Conservation (phyloP, 2,888 invertebrate genomes). For the Mythimna pallens region DNA sequence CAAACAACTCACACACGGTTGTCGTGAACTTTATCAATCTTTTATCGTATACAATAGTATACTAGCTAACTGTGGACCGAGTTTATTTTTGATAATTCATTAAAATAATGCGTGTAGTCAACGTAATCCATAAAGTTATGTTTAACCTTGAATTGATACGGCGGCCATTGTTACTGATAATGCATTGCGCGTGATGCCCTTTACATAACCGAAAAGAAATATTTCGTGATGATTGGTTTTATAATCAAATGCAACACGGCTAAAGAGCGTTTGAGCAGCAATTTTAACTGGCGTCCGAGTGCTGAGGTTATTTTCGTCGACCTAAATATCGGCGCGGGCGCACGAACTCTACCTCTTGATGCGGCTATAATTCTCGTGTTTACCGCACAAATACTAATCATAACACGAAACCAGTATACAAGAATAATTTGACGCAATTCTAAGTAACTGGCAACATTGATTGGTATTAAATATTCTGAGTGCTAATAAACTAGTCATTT, state of each 20-base stretch:
- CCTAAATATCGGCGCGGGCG: constrained; percentile 87
- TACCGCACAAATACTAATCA: constrained; percentile 60
- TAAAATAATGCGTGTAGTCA: constrained; percentile 58
- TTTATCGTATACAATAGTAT: constrained; percentile 73
- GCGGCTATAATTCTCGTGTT: constrained; percentile 72
- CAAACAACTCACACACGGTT: constrained; percentile 78
- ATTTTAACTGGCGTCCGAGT: constrained; percentile 76
- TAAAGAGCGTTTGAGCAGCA: constrained; percentile 58
- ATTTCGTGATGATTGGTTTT: constrained; percentile 19
- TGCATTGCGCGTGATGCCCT: constrained; percentile 41
- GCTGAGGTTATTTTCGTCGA: constrained; percentile 86
- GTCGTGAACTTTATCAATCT: constrained; percentile 79
- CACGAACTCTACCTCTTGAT: constrained; percentile 70
- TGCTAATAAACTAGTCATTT: constrained; percentile 42
- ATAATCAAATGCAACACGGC: constrained; percentile 37
- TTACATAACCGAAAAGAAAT: constrained; percentile 22
- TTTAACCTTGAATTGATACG: constrained; percentile 70
- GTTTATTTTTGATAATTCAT: constrained; percentile 65
- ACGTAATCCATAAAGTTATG: constrained; percentile 44
- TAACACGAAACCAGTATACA: constrained; percentile 63
- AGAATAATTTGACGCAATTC: constrained; percentile 58
- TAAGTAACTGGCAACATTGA: constrained; percentile 31
- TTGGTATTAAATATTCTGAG: constrained; percentile 34
- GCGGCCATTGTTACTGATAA: constrained; percentile 46
- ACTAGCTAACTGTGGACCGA: constrained; percentile 68